Conservation (phyloP, 1,140 invertebrate species). For the Periplaneta americana region DNA sequence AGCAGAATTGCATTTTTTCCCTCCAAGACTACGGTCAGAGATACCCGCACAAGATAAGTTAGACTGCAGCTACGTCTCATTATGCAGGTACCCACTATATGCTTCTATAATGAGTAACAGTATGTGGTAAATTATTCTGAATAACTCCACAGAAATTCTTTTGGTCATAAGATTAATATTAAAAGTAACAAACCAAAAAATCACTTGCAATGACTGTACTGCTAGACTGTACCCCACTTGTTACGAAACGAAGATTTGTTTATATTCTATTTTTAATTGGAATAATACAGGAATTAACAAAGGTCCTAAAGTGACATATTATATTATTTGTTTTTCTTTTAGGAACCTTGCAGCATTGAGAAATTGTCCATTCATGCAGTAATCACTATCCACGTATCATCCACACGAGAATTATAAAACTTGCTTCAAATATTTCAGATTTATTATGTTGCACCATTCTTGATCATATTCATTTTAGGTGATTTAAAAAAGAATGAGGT, state of each 20-base stretch:
- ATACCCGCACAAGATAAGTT: too few species aligned
- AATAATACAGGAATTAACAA: background rate
- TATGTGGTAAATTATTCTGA: too few species aligned
- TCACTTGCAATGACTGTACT: background rate
- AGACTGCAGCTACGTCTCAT: too few species aligned
- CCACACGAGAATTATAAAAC: background rate
- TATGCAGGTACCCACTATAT: too few species aligned
- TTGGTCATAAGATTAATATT: background rate
- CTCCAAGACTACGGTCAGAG: too few species aligned
- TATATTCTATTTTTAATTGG: background rate
- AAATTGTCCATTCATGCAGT: background rate
- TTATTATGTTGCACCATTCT: too few species aligned
- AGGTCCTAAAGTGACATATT: background rate
- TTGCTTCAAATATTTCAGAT: background rate
- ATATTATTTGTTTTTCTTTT: too few species aligned
- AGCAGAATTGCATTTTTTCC: too few species aligned
- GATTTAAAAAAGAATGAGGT: background rate
- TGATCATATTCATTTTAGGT: background rate
- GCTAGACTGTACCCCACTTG: background rate
- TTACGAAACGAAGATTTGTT: background rate
- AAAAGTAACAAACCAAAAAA: background rate
- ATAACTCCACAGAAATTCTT: too few species aligned
- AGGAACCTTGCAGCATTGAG: background rate
- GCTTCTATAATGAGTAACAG: too few species aligned
- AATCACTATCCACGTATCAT: background rate